Base-by-base conservation (phyloP, 2,888 invertebrate species). In the Conchocele bisecta region DNA sequence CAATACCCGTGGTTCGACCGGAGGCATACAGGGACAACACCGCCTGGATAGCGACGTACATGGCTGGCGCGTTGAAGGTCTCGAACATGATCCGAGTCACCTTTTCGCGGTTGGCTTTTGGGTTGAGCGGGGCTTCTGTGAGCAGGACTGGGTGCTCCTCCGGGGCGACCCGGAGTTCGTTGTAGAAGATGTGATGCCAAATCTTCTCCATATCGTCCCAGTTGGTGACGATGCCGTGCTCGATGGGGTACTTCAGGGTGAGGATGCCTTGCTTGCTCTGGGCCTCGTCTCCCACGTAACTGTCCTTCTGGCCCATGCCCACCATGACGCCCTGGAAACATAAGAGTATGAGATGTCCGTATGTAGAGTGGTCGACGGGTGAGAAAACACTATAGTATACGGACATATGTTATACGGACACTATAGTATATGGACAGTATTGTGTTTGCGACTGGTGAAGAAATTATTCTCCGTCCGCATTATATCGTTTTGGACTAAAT, bases 1-100 rank as follows among this genome's bases (percentile, higher is more conserved):
- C 97, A 92, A 97, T 97, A 94, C 97, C 97, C 91, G 97, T 97
- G 92, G 97, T 97, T 94, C 97, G 96, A 93, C 97, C 97, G 90
- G 97, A 97, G 81, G 97, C 97, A 93, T 97, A 97, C 92, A 97
- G 93, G 39, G 97, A 97, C 76, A 97, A 94, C 85, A 97, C 97
- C 86, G 97, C 97, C 93, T 97, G 97, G 93, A 97, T 97, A 90
- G 96, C 96, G 81, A 97, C 96, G 92, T 97, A 97, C 96, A 97
- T 96, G 89, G 96, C 97, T 79, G 97, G 97, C 57, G 96, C 95
- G 93, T 96, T 96, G 94, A 96, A 96, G 86, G 63, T 73, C 42
- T 79, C 79, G 35, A 79, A 79, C 70, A 77, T 59, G 20, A 77
- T 71, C 53, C 59, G 48, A 56, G 66, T 65, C 77, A 77, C 74